Evolutionary conservation across 1,140 invertebrate genomes (phyloP), one percentile per base, ranked within the genome.

Genomic region (Limonius californicus): DNA sequence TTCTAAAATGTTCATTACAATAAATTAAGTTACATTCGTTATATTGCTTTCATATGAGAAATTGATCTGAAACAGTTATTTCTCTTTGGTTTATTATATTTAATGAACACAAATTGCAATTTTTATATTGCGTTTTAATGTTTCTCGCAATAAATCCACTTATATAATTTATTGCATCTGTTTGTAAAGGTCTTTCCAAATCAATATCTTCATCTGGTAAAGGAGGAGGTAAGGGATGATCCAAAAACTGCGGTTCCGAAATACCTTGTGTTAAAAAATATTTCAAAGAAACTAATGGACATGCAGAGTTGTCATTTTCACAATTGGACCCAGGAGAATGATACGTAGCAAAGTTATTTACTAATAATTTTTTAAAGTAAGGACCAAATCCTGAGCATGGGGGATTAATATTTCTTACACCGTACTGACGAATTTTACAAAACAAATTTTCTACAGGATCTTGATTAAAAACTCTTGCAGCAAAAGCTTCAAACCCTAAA

Each of bases 391-490:
- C 19, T 4, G 57, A 54, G 43, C 57, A 64, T 12, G 62, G 59
- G 1, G 62, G 57, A 11, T 32, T 32, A 32, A 6, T 32, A 55
- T 64, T 59, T 54, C 20, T 54, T 11, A 60, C 56, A 4, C 14
- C 18, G 55, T 64, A 32, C 18, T 35, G 27, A 15, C 57, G 42
- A 21, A 64, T 43, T 21, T 20, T 15, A 14, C 57, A 54, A 21
- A 64, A 64, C 30, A 64, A 64, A 43, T 60, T 43, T 54, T 64
- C 59, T 7, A 65, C 0, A 19, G 54, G 54, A 16, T 65, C 63
- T 57, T 65, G 63, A 50, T 65, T 65, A 50, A 65, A 65, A 32
- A 4, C 11, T 32, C 27, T 32, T 32, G 27, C 27, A 6, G 27
- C 27, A 32, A 45, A 14, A 12, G 62, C 57, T 35, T 56, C 55